A percentile compares a stretch with the other conserved stretches of the same genome.
Conservation (phyloP, 2,888 invertebrate species). For the Anagyrus pseudococci region DNA sequence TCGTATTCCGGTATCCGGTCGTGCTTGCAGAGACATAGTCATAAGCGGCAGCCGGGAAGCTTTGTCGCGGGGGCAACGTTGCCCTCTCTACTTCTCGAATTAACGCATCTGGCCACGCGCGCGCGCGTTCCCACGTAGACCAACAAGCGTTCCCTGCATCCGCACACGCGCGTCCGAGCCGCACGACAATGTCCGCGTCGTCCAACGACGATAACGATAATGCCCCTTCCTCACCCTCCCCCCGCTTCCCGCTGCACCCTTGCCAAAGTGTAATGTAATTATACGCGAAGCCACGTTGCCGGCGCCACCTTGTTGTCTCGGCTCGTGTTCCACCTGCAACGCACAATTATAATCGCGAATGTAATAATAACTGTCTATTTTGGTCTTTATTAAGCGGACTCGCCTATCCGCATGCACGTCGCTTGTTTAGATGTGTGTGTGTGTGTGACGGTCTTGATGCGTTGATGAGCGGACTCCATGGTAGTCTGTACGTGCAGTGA, state of each 20-base stretch:
- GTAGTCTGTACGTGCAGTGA: background rate
- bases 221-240: slow-evolving; percentile 15
- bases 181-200: slow-evolving; percentile 32
- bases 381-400: slow-evolving; percentile 30
- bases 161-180: slow-evolving; percentile 1
- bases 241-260: slow-evolving; percentile 1
- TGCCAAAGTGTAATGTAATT: slow-evolving; percentile 36
- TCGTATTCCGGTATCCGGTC: no score
- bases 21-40: no score
- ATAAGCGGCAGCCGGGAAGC: no score
- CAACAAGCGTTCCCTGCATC: no score
- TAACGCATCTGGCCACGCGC: slow-evolving; percentile 5
- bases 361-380: slow-evolving; percentile 38
- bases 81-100: slow-evolving; percentile 29
- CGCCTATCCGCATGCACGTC: slow-evolving; percentile 8
- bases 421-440: background rate
- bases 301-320: background rate
- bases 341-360: slow-evolving; percentile 36
- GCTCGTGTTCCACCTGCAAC: slow-evolving; percentile 30
- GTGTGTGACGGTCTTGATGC: background rate
- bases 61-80: background rate
- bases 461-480: background rate
- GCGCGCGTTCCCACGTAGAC: background rate
- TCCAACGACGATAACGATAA: slow-evolving; percentile 37
- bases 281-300: slow-evolving; percentile 16